phyloP scores from a whole-genome alignment of 2,888 invertebrate species.

The Theodoxus fluviatilis region DNA sequence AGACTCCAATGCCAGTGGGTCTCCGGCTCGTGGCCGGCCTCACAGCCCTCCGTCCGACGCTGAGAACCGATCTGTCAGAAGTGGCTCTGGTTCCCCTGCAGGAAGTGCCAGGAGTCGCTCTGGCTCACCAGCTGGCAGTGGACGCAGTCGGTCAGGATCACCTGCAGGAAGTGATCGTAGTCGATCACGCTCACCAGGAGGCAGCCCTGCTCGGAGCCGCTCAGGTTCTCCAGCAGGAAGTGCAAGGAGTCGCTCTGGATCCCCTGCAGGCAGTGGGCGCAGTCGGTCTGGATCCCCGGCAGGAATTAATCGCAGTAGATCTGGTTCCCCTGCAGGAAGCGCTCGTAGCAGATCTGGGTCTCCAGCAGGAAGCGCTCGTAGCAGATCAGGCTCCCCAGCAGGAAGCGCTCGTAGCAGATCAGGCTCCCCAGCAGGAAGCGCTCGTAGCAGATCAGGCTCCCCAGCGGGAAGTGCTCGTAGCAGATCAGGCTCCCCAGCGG shows the following conservation, averaged over 20 bases:
- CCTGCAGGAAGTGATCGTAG: conserved; percentile 27
- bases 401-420: conserved; percentile 30
- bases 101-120: conserved; percentile 28
- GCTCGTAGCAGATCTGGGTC: conserved; percentile 18
- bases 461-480: conserved; percentile 26
- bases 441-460: conserved; percentile 20
- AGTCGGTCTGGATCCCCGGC: conserved; percentile 38
- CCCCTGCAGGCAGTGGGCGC: conserved; percentile 35
- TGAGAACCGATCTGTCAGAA: conserved; percentile 12
- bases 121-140: conserved; percentile 28
- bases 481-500: conserved; percentile 27
- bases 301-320: conserved; percentile 24
- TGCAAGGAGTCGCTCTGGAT: conserved; percentile 30
- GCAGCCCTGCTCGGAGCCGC: conserved; percentile 31
- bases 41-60: too few relatives aligned
- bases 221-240: conserved; percentile 37
- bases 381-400: conserved; percentile 29
- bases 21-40: too few relatives aligned
- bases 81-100: conserved; percentile 28
- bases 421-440: conserved; percentile 35
- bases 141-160: neutral
- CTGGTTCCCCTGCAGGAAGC: conserved; percentile 23
- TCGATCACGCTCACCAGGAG: conserved; percentile 28
- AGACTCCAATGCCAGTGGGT: too few relatives aligned
- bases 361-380: conserved; percentile 24